A percentile compares a stretch with the other conserved stretches of the same genome.
These are phyloP conservation scores for Stenichneumon culpator DNA, from an alignment of 2,888 invertebrate genomes.

Conservation along the genomic window DNA sequence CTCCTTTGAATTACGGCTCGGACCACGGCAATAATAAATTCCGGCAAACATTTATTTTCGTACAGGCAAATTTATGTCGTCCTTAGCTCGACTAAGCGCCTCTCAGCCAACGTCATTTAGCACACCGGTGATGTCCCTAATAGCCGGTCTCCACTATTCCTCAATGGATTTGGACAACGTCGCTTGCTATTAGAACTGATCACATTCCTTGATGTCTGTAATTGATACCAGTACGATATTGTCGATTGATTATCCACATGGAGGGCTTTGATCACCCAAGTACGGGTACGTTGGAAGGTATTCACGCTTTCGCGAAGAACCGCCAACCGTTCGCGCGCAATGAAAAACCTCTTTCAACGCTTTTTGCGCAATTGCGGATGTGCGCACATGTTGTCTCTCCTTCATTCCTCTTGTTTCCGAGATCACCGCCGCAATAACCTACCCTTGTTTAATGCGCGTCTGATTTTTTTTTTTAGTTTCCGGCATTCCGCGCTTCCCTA, in stretches of 20 bases:
- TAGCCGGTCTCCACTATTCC: constrained; percentile 75
- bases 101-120: constrained; percentile 83
- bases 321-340: constrained; percentile 29
- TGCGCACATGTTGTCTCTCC: constrained; percentile 50
- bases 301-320: constrained; percentile 1
- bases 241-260: too few species aligned
- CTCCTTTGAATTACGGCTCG: constrained; percentile 84
- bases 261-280: too few species aligned
- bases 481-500: constrained; percentile 68
- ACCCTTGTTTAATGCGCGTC: constrained; percentile 65
- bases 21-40: constrained; percentile 84
- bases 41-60: constrained; percentile 85
- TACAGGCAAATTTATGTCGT: constrained; percentile 85
- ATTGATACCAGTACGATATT: constrained; percentile 40
- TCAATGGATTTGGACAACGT: constrained; percentile 73
- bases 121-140: constrained; percentile 83
- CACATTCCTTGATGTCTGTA: not conserved
- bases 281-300: too few species aligned
- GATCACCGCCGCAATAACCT: constrained; percentile 69
- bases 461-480: constrained; percentile 62
- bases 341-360: constrained; percentile 59
- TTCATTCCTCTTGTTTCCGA: constrained; percentile 63
- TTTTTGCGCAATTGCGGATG: constrained; percentile 48
- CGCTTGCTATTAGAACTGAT: constrained; percentile 25
- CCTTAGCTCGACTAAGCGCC: constrained; percentile 83